Percentiles rank a stretch among this genome's conserved stretches.
Conservation (phyloP, 2,113 vertebrate genomes). For the Uria lomvia region DNA sequence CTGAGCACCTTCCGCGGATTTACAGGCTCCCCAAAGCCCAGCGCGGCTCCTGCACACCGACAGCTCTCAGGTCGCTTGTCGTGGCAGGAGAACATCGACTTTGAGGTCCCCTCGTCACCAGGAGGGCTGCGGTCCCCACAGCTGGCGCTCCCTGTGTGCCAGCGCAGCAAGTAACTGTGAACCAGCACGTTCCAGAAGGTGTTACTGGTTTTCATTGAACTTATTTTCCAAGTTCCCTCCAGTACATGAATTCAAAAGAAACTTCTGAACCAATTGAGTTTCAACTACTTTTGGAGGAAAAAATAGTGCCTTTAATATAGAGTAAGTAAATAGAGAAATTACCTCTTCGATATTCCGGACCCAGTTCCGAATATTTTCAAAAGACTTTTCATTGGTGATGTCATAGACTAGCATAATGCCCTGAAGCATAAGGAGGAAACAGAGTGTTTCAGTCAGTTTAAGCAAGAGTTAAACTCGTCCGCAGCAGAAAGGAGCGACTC, state of each 20-base stretch:
- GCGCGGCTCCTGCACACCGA: rapidly evolving
- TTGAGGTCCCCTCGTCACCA: rapidly evolving
- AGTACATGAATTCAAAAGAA: rapidly evolving
- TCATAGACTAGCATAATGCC: slow-evolving; percentile 98
- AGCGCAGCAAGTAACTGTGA: rapidly evolving
- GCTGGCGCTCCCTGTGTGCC: not conserved
- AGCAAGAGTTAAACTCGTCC: not conserved
- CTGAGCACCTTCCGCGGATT: not conserved
- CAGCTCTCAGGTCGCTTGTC: rapidly evolving
- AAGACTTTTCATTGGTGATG: slow-evolving; percentile 97
- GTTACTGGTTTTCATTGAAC: rapidly evolving
- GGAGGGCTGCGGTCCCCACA: not conserved
- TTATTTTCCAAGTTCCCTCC: not conserved
- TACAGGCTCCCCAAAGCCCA: not conserved
- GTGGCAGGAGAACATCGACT: rapidly evolving
- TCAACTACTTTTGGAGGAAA: not conserved
- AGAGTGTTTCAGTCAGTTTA: not conserved
- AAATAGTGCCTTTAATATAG: not conserved
- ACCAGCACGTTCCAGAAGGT: rapidly evolving
- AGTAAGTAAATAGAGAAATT: not conserved
- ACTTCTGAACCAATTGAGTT: not conserved
- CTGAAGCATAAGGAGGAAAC: slow-evolving; percentile 45
- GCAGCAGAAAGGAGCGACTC: not conserved
- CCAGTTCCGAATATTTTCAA: slow-evolving; percentile 98
- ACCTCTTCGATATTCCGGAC: slow-evolving; percentile 97